Evolutionary conservation across 2,888 invertebrate species (phyloP), one percentile per base, ranked within the genome.

Genomic region (Elegia similella): DNA sequence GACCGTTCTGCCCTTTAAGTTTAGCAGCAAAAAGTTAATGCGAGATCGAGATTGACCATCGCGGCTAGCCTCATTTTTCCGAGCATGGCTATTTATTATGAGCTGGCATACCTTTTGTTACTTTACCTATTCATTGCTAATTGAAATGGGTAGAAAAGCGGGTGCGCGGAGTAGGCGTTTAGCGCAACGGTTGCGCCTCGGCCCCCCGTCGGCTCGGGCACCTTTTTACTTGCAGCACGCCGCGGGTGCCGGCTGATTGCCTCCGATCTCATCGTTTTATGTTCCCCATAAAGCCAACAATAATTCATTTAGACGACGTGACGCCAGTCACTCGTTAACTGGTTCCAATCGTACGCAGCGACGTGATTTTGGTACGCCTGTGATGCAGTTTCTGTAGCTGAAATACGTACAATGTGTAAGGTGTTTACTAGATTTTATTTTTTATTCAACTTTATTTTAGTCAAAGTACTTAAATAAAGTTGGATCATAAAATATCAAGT

Each of bases 261-360:
- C 84, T 89, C 84, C 86, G 88, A 87, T 86, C 87, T 88, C 89
- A 88, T 88, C 90, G 86, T 86, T 88, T 89, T 88, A 89, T 88
- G 82, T 84, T 84, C 87, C 78, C 80, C 87, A 89, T 89, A 90
- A 91, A 89, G 87, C 89, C 89, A 87, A 89, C 88, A 89, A 90
- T 90, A 87, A 90, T 89, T 90, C 90, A 91, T 91, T 89, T 90
- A 89, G 88, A 86, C 84, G 84, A 90, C 88, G 89, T 90, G 90
- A 89, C 81, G 90, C 88, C 89, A 88, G 88, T 89, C 87, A 88
- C 79, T 88, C 83, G 87, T 84, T 89, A 86, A 88, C 88, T 84
- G 80, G 84, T 78, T 76, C 81, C 75, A 78, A 78, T 81, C 75
- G 80, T 79, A 72, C 69, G 70, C 59, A 65, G 55, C 64, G 76